Percentiles rank a stretch among this genome's conserved stretches.
These are phyloP conservation scores for Chrysemys picta DNA, from an alignment of 2,113 vertebrate species.

Conservation along the genomic window DNA sequence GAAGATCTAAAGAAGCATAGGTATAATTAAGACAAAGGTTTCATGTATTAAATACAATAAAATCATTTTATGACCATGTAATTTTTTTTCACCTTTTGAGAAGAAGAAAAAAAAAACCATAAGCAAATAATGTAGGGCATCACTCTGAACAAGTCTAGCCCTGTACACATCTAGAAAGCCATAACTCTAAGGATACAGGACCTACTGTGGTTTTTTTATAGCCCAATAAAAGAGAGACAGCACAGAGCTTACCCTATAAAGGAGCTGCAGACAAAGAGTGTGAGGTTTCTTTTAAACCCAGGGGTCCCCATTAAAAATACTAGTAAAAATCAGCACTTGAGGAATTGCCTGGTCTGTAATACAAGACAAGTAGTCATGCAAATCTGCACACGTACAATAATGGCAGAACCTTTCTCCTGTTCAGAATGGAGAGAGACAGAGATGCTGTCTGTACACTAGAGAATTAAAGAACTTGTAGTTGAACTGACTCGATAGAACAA, in stretches of 20 bases:
- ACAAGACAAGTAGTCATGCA: background rate
- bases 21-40: background rate
- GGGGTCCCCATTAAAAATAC: conserved; percentile 10
- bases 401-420: background rate
- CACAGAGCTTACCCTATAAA: conserved; percentile 18
- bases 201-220: background rate
- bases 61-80: background rate
- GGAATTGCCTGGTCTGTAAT: conserved; percentile 26
- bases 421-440: background rate
- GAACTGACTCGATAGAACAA: background rate
- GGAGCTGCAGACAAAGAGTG: background rate
- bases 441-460: background rate
- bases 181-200: fast-evolving
- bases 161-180: background rate
- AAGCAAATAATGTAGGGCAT: background rate
- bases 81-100: background rate
- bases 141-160: background rate
- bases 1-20: background rate
- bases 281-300: background rate
- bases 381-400: background rate
- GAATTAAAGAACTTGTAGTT: background rate
- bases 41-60: background rate
- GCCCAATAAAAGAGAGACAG: conserved; percentile 4
- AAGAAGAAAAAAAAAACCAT: background rate
- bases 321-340: background rate